Conservation (phyloP, 2,888 invertebrate genomes). For the Nipponacmea schrenckii region DNA sequence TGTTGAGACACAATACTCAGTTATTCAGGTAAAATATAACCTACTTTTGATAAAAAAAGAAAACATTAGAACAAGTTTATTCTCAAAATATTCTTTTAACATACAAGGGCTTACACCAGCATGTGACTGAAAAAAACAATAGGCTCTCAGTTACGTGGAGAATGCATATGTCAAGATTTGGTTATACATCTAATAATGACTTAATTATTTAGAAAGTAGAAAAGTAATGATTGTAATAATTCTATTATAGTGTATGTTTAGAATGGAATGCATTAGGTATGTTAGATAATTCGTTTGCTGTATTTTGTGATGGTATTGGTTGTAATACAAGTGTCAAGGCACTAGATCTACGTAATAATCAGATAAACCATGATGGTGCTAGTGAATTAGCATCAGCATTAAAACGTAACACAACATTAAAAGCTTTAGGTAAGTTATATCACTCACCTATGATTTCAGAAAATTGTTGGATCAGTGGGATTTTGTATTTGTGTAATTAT, state of each 20-base stretch:
- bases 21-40: conserved; percentile 51
- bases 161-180: too few relatives aligned
- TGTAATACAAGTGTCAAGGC: conserved; percentile 58
- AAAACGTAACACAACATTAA: conserved; percentile 61
- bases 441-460: too few relatives aligned
- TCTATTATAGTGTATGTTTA: conserved; percentile 59
- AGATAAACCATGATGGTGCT: conserved; percentile 65
- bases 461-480: too few relatives aligned
- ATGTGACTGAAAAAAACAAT: too few relatives aligned
- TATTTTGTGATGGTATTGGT: conserved; percentile 66
- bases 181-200: too few relatives aligned
- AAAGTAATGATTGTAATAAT: not conserved
- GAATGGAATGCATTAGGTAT: conserved; percentile 68
- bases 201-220: too few relatives aligned
- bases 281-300: conserved; percentile 63
- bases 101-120: too few relatives aligned
- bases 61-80: too few relatives aligned
- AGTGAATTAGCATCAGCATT: conserved; percentile 60
- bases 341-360: conserved; percentile 67
- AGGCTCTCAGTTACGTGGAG: too few relatives aligned
- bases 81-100: too few relatives aligned
- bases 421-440: conserved; percentile 54
- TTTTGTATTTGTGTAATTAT: too few relatives aligned
- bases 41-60: too few relatives aligned
- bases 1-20: conserved; percentile 61